phyloP scores from a whole-genome alignment of 2,797 vertebrate genomes.

The Pseudochaenichthys georgianus region DNA sequence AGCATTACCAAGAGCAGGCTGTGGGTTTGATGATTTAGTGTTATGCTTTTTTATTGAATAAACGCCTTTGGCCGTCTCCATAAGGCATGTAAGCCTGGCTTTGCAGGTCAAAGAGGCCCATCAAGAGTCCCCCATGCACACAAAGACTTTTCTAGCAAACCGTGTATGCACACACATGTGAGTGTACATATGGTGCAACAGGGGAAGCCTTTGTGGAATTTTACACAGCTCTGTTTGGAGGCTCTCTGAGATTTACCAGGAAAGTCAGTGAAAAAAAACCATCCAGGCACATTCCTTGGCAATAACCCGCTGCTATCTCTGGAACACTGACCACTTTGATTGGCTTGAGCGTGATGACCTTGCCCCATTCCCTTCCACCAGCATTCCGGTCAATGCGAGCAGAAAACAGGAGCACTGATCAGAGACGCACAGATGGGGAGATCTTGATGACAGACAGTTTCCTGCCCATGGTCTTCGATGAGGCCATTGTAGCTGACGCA shows the following conservation, averaged over 20 bases:
- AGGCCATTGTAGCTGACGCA: slow-evolving; percentile 76
- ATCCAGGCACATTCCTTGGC: slow-evolving; percentile 71
- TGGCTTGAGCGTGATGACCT: slow-evolving; percentile 81
- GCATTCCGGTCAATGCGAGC: slow-evolving; percentile 74
- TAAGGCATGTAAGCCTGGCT: neutral
- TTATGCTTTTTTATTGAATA: slow-evolving; percentile 4
- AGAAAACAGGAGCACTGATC: slow-evolving; percentile 76
- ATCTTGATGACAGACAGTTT: slow-evolving; percentile 78
- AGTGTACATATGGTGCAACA: slow-evolving; percentile 3
- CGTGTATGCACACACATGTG: neutral
- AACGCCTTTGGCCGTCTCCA: neutral
- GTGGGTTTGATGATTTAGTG: neutral
- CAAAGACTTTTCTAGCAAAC: slow-evolving; percentile 1
- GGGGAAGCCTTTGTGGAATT: slow-evolving; percentile 22
- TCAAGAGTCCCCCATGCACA: neutral
- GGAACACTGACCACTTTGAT: slow-evolving; percentile 78
- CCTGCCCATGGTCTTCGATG: slow-evolving; percentile 79
- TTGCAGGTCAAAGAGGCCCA: neutral
- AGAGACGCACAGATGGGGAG: slow-evolving; percentile 72
- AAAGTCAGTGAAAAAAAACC: slow-evolving; percentile 49
- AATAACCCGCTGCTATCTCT: slow-evolving; percentile 72
- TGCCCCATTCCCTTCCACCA: slow-evolving; percentile 73
- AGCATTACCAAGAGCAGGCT: neutral
- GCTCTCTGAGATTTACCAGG: slow-evolving; percentile 52
- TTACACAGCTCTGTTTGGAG: slow-evolving; percentile 42